Evolutionary conservation across 2,888 invertebrate genomes (phyloP).

Genomic region (Drosophila pegasa): DNA sequence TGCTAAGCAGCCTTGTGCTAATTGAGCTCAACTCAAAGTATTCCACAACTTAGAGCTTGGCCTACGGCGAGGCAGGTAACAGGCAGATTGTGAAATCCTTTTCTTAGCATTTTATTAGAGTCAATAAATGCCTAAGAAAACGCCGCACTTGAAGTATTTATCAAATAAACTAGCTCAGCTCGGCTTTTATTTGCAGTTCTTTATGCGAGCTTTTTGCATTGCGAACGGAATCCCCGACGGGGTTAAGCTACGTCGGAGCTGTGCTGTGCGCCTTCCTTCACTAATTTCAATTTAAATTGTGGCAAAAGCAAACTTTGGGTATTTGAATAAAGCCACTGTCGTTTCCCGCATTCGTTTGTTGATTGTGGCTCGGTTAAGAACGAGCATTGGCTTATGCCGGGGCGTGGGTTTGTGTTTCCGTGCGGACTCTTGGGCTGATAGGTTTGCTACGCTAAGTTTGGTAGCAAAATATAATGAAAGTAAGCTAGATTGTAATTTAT

Average conservation of each 20-base stretch:
- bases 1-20: conserved; percentile 37
- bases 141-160: conserved; percentile 54
- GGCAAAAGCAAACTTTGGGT: conserved; percentile 31
- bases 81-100: not conserved
- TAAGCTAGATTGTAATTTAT: conserved; percentile 6
- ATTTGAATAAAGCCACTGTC: conserved; percentile 52
- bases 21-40: conserved; percentile 42
- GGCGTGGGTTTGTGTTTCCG: not conserved
- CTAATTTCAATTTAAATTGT: conserved; percentile 66
- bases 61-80: not conserved
- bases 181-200: conserved; percentile 29
- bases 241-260: not conserved
- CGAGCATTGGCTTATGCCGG: not conserved
- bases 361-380: conserved; percentile 49
- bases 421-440: conserved; percentile 11
- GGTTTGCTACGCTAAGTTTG: conserved; percentile 23
- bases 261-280: not conserved
- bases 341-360: conserved; percentile 45
- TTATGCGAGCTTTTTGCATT: conserved; percentile 19
- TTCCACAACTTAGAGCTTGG: conserved; percentile 25
- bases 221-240: not conserved
- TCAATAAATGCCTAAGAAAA: conserved; percentile 53
- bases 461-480: conserved; percentile 24
- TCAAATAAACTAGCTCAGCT: conserved; percentile 53
- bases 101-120: conserved; percentile 45